Evolutionary conservation across 2,113 vertebrate species (phyloP).

Genomic region (Antechinus flavipes): DNA sequence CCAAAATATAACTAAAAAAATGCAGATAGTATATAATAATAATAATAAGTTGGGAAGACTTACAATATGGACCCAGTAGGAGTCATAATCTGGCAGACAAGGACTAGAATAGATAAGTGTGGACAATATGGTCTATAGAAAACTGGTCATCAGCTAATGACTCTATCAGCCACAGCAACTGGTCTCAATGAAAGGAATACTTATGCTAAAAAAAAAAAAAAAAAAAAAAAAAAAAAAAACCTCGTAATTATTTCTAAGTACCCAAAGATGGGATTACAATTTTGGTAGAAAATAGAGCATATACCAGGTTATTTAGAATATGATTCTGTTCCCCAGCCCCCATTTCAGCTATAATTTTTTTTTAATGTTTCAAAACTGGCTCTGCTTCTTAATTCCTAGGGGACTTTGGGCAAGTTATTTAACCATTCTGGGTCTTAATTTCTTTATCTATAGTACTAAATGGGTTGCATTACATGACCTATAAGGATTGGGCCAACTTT

Average conservation of each 20-base stretch:
- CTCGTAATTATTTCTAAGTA: neutral
- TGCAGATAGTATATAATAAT: neutral
- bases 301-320: neutral
- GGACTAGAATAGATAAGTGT: neutral
- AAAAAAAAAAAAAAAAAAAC: neutral
- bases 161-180: neutral
- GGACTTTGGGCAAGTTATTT: neutral
- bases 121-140: neutral
- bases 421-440: neutral
- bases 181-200: neutral
- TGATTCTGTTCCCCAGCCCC: neutral
- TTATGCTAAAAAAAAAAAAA: neutral
- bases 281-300: neutral
- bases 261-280: neutral
- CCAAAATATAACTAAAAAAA: neutral
- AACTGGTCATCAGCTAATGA: neutral
- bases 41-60: neutral
- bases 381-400: neutral
- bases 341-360: neutral
- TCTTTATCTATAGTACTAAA: neutral
- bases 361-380: neutral
- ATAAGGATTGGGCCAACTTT: neutral
- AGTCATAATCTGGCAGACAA: neutral
- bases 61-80: neutral
- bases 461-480: neutral